phyloP scores from a whole-genome alignment of 2,888 invertebrate species.

The Mamestra brassicae region DNA sequence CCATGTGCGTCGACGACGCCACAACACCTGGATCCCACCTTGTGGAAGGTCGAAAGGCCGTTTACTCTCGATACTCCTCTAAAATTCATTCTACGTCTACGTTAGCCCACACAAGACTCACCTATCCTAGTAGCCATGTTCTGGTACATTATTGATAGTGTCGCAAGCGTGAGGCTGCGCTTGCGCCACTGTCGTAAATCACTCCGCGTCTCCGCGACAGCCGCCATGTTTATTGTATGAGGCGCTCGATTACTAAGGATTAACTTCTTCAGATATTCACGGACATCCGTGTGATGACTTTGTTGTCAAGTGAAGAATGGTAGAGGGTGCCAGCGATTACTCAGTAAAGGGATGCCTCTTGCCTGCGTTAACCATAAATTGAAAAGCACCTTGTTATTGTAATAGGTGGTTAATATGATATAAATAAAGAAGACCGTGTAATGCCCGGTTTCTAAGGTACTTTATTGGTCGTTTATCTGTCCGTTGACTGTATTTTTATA shows the following conservation, averaged over 20 bases:
- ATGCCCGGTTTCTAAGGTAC: too few relatives aligned
- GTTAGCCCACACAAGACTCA: conserved; percentile 13
- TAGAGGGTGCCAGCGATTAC: conserved; percentile 1
- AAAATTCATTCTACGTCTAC: too few relatives aligned
- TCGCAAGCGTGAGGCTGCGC: conserved; percentile 16
- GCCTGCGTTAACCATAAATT: too few relatives aligned
- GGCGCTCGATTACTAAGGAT: conserved; percentile 43
- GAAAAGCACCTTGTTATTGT: too few relatives aligned
- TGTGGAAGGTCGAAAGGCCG: not conserved
- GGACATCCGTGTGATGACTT: conserved; percentile 31
- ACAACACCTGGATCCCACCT: not conserved
- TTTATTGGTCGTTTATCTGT: too few relatives aligned
- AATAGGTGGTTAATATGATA: too few relatives aligned
- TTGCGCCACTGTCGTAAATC: conserved; percentile 65
- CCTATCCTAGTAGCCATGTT: conserved; percentile 21
- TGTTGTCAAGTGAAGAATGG: conserved; percentile 9
- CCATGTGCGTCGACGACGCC: too few relatives aligned
- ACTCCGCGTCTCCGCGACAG: conserved; percentile 49
- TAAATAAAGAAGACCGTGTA: too few relatives aligned
- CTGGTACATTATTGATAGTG: conserved; percentile 23
- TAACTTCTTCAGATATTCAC: conserved; percentile 37
- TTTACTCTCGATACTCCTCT: not conserved
- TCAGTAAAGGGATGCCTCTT: not conserved
- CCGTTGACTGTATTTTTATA: too few relatives aligned
- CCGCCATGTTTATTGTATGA: conserved; percentile 61